Percentiles rank a stretch among this genome's conserved stretches.
Conservation (phyloP, 2,113 vertebrate genomes). For the Lycaon pictus region DNA sequence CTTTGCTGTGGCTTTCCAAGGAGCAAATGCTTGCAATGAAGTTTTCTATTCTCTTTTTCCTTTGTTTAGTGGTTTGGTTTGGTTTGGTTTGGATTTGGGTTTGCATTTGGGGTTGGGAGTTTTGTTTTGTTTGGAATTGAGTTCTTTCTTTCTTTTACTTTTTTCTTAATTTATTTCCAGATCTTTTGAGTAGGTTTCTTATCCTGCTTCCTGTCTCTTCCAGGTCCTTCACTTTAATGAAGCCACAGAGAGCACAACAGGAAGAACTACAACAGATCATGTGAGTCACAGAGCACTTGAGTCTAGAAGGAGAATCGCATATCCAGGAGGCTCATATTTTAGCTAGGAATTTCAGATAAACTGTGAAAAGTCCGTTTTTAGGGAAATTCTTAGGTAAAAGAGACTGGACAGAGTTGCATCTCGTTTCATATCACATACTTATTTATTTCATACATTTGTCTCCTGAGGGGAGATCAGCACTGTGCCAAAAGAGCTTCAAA, state of each 20-base stretch:
- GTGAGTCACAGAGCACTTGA: constrained; percentile 11
- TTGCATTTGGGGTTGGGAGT: background rate
- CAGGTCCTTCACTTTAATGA: constrained; percentile 63
- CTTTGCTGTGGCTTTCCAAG: background rate
- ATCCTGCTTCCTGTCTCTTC: background rate
- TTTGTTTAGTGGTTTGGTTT: background rate
- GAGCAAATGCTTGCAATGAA: background rate
- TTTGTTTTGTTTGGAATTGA: background rate
- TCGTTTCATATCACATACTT: background rate
- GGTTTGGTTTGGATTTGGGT: background rate
- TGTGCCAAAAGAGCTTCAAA: background rate
- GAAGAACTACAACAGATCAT: rapidly evolving
- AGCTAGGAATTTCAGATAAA: background rate
- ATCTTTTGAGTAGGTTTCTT: background rate
- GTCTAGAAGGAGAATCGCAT: rapidly evolving
- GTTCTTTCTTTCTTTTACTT: background rate
- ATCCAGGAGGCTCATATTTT: background rate
- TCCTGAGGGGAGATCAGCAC: background rate
- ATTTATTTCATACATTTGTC: background rate
- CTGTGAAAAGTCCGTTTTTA: background rate
- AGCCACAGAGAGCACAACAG: background rate
- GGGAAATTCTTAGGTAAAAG: background rate
- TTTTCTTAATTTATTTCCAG: background rate
- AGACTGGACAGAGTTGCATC: background rate
- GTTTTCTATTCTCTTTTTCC: background rate